Base-by-base conservation (phyloP, 2,888 invertebrate genomes). In the Amblyjoppa fuscipennis region DNA sequence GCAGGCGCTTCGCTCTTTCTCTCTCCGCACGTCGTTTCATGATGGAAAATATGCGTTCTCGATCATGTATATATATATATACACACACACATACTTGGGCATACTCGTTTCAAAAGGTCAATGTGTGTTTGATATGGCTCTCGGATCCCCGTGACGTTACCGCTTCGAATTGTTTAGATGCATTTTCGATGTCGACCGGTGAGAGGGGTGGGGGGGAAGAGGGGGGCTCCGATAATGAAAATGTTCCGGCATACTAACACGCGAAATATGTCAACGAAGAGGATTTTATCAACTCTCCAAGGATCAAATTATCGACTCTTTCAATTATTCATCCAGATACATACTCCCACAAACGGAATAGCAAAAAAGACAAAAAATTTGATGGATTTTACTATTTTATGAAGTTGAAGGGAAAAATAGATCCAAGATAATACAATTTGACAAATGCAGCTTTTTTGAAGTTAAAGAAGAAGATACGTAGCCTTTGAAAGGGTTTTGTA, bases 181-280 rank as follows among this genome's bases (percentile, higher is more conserved):
- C 83, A 81, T 78, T 77, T 86, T 89, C 86, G 88, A 90, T 91
- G 91, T 91, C 90, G 90, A 91, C 91, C 90, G 34, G 84, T 88
- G 86, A 85, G 87, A 75, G 86, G 87, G 87, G 38, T 31, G 70
- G 78, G 83, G 77, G 80, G 64, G 75, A 28, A 28, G 83, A 87
- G 87, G 86, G 86, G 87, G 84, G 45, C 41, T 41, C 66, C 73
- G 80, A 74, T 81, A 74, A 73, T 75, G 68, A 56, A 81, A 59
- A 81, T 81, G 69, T 74, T 16, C 41, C 61, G 49, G 53, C 59
- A n/a, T 7, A 81, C 69, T 25, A 59, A 25, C 56, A 13, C 59
- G 61, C 34, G 34, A 34, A 34, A 64, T 64, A 64, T 64, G 16
- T 64, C 61, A 34, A 34, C 61, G 61, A 13, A 16, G 34, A 64